Evolutionary conservation across 2,888 invertebrate genomes (phyloP).

Genomic region (Nebria brevicollis): DNA sequence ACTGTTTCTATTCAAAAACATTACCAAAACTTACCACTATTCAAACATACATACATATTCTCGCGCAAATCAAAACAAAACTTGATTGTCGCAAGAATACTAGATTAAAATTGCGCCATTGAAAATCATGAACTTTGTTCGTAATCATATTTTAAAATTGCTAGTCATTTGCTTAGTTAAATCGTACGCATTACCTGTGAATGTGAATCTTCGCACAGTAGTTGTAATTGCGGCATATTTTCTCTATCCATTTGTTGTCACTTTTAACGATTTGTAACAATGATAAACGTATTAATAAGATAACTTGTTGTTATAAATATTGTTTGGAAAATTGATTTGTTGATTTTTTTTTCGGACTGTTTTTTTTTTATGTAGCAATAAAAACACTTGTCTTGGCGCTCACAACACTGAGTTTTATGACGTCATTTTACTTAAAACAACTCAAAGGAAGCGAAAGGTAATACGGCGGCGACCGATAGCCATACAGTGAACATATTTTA

Average conservation of each 20-base stretch:
- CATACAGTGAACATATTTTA: constrained; percentile 29
- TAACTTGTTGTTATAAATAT: not conserved
- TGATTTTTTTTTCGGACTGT: not conserved
- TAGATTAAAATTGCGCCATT: constrained; percentile 1
- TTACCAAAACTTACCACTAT: not conserved
- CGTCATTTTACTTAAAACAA: constrained; percentile 10
- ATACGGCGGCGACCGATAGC: constrained; percentile 21
- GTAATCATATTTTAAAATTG: not conserved
- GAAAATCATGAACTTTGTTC: constrained; percentile 10
- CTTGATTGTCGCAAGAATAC: too few species aligned
- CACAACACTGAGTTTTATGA: not conserved
- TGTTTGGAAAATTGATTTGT: not conserved
- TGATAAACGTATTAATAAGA: not conserved
- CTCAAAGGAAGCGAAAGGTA: constrained; percentile 2
- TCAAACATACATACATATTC: not conserved
- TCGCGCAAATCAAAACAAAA: too few species aligned
- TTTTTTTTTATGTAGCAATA: not conserved
- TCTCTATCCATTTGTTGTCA: not conserved
- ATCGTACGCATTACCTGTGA: constrained; percentile 24
- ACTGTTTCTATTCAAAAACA: not conserved
- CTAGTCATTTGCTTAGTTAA: constrained; percentile 5
- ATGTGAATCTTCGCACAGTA: constrained; percentile 25
- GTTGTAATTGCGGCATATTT: constrained; percentile 24
- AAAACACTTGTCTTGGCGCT: constrained; percentile 14
- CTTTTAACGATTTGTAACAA: not conserved